Percentiles rank a stretch among this genome's conserved stretches.
Conservation (phyloP, 2,797 vertebrate species). For the Craterocephalus amniculus region DNA sequence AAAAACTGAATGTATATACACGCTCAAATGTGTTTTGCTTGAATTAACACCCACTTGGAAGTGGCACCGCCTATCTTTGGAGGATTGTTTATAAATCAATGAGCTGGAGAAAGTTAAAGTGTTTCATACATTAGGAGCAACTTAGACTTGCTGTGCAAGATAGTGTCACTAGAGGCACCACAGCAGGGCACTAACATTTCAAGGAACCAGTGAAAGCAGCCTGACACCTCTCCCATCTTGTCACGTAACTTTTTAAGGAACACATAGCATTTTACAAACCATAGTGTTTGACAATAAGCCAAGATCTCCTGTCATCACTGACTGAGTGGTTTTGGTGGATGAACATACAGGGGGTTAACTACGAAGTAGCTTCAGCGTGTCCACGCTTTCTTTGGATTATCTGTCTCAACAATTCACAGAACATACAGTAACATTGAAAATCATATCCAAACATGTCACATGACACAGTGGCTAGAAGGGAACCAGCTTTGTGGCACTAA, state of each 20-base stretch:
- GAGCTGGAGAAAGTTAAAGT: background rate
- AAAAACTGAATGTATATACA: background rate
- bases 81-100: slow-evolving; percentile 3
- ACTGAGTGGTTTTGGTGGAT: too few species aligned
- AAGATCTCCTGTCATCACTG: too few species aligned
- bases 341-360: too few species aligned
- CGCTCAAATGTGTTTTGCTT: background rate
- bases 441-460: too few species aligned
- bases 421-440: too few species aligned
- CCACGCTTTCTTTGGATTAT: too few species aligned
- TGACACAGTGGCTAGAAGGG: too few species aligned
- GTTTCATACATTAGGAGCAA: background rate
- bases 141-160: background rate
- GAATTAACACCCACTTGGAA: background rate
- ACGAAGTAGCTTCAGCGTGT: too few species aligned
- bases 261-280: too few species aligned
- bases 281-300: too few species aligned
- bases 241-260: background rate
- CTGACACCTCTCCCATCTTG: background rate
- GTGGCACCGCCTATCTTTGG: background rate
- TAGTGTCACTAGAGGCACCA: background rate
- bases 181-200: background rate
- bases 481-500: too few species aligned
- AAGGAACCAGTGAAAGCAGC: background rate
- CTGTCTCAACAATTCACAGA: too few species aligned